phyloP scores from a whole-genome alignment of 2,888 invertebrate species.

The Aphelenchoides bicaudatus region DNA sequence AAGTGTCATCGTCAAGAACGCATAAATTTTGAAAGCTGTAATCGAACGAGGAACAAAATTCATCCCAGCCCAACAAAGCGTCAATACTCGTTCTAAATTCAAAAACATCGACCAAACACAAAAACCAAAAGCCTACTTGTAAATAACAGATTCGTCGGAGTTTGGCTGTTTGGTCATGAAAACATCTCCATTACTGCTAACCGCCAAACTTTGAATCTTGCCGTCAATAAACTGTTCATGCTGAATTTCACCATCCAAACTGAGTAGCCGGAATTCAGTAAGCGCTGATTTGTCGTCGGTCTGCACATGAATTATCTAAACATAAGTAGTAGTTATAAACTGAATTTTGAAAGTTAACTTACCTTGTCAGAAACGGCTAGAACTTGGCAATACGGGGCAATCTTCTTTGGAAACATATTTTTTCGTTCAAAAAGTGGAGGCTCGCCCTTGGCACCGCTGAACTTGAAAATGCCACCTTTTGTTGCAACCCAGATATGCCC shows the following conservation, averaged over 20 bases:
- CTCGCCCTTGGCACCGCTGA: slow-evolving; percentile 37
- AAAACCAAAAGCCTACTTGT: slow-evolving; percentile 32
- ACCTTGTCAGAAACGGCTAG: slow-evolving; percentile 47
- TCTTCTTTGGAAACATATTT: slow-evolving; percentile 52
- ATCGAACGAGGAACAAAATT: slow-evolving; percentile 36
- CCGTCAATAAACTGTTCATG: slow-evolving; percentile 57
- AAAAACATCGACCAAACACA: neutral
- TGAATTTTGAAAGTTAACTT: slow-evolving; percentile 2
- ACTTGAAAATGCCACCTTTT: slow-evolving; percentile 57
- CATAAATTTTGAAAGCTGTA: slow-evolving; percentile 41
- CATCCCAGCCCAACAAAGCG: slow-evolving; percentile 54
- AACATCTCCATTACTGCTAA: slow-evolving; percentile 44
- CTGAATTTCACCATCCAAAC: slow-evolving; percentile 42
- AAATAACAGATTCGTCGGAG: slow-evolving; percentile 38
- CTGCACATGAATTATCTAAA: slow-evolving; percentile 51
- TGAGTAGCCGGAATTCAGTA: slow-evolving; percentile 44
- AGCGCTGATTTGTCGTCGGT: slow-evolving; percentile 43
- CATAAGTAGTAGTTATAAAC: slow-evolving; percentile 15
- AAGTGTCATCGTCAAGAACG: slow-evolving; percentile 42
- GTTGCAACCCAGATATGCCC: slow-evolving; percentile 46
- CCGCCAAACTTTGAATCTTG: slow-evolving; percentile 45
- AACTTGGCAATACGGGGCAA: slow-evolving; percentile 55
- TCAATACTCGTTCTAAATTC: slow-evolving; percentile 47
- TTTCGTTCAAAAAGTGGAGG: slow-evolving; percentile 45
- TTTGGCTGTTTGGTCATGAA: slow-evolving; percentile 49